Percentiles rank a stretch among this genome's conserved stretches.
phyloP scores from a whole-genome alignment of 2,113 vertebrate species.

The Delphinus delphis region DNA sequence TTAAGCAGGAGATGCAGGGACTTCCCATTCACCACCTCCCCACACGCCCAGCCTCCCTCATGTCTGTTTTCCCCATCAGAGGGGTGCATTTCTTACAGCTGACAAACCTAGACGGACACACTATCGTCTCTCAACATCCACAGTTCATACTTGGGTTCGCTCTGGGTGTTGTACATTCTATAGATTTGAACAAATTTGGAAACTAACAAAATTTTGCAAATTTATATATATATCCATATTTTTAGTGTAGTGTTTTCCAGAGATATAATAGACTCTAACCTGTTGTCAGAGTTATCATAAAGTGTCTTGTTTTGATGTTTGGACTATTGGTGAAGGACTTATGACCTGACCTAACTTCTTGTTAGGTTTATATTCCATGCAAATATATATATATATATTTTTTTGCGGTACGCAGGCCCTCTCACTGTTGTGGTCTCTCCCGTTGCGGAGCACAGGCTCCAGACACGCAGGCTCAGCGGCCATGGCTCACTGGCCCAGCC shows the following conservation, averaged over 20 bases:
- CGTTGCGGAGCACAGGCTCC: no score
- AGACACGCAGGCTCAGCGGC: no score
- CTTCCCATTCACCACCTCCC: not conserved
- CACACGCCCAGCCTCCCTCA: not conserved
- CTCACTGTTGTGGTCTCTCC: no score
- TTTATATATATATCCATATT: not conserved
- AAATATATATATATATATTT: not conserved
- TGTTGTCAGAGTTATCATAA: not conserved
- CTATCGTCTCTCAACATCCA: not conserved
- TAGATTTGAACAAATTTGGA: no score
- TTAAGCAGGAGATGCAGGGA: not conserved
- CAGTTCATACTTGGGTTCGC: no score
- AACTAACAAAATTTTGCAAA: no score
- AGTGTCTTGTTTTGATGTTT: not conserved
- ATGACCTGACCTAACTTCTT: not conserved
- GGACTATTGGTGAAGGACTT: not conserved
- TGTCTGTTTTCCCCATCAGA: not conserved
- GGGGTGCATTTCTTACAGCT: not conserved
- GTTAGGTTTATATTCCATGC: not conserved
- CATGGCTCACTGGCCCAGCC: no score
- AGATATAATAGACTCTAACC: not conserved
- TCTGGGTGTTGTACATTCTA: no score
- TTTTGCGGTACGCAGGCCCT: no score
- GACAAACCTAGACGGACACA: no score
- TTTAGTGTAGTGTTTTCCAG: not conserved